Conservation (phyloP, 2,113 vertebrate genomes). For the Silurus meridionalis region DNA sequence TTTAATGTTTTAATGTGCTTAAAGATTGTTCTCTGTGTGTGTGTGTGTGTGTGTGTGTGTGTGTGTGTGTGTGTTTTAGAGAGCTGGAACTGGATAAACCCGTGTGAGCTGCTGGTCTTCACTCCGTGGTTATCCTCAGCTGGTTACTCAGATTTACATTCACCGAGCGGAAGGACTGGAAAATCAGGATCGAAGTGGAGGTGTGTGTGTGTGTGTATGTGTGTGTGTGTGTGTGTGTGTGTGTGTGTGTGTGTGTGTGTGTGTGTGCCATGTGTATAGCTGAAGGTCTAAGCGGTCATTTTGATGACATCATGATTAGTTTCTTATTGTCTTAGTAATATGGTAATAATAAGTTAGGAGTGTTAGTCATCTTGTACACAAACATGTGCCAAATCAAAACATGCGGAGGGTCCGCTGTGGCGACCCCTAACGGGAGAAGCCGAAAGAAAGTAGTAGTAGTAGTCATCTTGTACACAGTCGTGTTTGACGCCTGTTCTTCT, state of each 20-base stretch:
- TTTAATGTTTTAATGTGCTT: neutral
- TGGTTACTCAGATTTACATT: slow-evolving; percentile 82
- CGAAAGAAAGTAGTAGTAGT: no score
- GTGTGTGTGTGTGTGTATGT: slow-evolving; percentile 64
- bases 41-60: no score
- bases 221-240: neutral
- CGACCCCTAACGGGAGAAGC: no score
- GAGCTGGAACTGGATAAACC: slow-evolving; percentile 83
- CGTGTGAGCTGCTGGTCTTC: slow-evolving; percentile 78
- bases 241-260: no score
- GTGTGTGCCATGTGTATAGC: neutral
- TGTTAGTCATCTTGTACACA: neutral
- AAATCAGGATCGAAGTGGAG: slow-evolving; percentile 75
- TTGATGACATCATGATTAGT: neutral
- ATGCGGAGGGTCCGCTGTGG: no score
- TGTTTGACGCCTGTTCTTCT: neutral
- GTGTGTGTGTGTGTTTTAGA: slow-evolving; percentile 63
- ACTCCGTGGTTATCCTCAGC: slow-evolving; percentile 82
- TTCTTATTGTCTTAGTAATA: no score
- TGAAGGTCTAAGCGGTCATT: neutral
- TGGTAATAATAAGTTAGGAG: neutral
- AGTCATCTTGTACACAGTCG: neutral
- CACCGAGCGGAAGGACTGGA: slow-evolving; percentile 78
- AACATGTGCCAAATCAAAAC: no score
- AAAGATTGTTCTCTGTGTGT: no score